Evolutionary conservation across 2,888 invertebrate species (phyloP), one percentile per base, ranked within the genome.

Genomic region (Lymantria dispar): DNA sequence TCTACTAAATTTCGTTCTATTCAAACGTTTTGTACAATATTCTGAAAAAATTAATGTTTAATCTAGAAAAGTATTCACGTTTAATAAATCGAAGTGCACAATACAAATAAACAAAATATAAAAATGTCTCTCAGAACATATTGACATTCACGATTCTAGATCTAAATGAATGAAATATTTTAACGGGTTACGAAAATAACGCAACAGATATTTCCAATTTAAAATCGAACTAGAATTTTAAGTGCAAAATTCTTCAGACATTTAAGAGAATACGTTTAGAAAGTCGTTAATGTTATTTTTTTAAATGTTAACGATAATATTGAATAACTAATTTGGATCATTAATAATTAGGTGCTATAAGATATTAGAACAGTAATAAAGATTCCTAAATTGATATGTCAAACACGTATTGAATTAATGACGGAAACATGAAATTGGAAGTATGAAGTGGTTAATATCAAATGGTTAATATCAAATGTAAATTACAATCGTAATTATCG

Each of bases 201-300:
- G n/a, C 7, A n/a, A n/a, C 7, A n/a, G 12, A 38, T n/a, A 38
- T 38, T 38, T 22, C 5, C n/a, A 11, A 8, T n/a, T 38, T n/a
- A 38, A 38, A 33, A 2, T n/a, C 8, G n/a, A 41, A 42, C 10
- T 42, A 38, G n/a, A 42, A 29, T 42, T 42, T 42, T 42, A 42
- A 42, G 42, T 42, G 42, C 42, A 40, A 31, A 33, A 44, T 30
- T 29, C 8, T 38, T n/a, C 38, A 38, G 38, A 11, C n/a, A n/a
- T 38, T n/a, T 3, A 38, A 41, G 43, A 31, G 45, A 48, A 61
- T 51, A 62, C 47, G 40, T 51, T 62, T 52, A n/a, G 29, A 45
- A 45, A 41, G 41, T 43, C 43, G 50, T 42, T 62, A 58, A 51
- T 49, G 38, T 12, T 33, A 33, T 33, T 10, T 42, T 7, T n/a